A percentile compares a stretch with the other conserved stretches of the same genome.
Evolutionary conservation across 1,140 invertebrate genomes (phyloP).

Genomic region (Drosophila bocki): DNA sequence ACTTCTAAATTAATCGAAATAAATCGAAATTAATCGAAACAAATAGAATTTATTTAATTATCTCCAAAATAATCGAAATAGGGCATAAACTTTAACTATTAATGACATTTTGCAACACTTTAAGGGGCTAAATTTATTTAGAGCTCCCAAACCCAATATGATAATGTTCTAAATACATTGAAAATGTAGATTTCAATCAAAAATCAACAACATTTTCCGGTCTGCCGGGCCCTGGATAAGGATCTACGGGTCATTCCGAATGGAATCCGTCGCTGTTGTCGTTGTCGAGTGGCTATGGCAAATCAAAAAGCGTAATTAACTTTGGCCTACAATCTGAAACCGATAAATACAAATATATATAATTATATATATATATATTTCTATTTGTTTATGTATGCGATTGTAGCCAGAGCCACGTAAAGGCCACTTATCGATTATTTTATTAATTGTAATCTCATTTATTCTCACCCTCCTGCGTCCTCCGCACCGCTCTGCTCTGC

Average conservation of each 20-base stretch:
- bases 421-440: conserved; percentile 80
- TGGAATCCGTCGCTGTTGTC: background rate
- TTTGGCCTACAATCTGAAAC: conserved; percentile 57
- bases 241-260: conserved; percentile 9
- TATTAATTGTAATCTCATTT: conserved; percentile 83
- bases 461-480: conserved; percentile 44
- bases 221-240: background rate
- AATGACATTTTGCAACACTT: background rate
- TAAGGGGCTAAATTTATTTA: background rate
- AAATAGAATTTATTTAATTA: too few relatives aligned
- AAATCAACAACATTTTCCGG: conserved; percentile 9
- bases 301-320: conserved; percentile 78
- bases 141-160: background rate
- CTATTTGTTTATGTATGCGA: conserved; percentile 1
- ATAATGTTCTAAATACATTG: background rate
- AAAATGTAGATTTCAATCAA: background rate
- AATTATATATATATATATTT: conserved; percentile 1
- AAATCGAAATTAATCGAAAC: too few relatives aligned
- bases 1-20: too few relatives aligned
- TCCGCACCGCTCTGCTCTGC: conserved; percentile 40
- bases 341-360: conserved; percentile 6
- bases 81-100: background rate
- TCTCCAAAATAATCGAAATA: too few relatives aligned
- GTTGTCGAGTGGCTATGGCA: conserved; percentile 44
- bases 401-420: conserved; percentile 3